phyloP scores from a whole-genome alignment of 2,888 invertebrate species.

The Drosophila nr. perissopoda region DNA sequence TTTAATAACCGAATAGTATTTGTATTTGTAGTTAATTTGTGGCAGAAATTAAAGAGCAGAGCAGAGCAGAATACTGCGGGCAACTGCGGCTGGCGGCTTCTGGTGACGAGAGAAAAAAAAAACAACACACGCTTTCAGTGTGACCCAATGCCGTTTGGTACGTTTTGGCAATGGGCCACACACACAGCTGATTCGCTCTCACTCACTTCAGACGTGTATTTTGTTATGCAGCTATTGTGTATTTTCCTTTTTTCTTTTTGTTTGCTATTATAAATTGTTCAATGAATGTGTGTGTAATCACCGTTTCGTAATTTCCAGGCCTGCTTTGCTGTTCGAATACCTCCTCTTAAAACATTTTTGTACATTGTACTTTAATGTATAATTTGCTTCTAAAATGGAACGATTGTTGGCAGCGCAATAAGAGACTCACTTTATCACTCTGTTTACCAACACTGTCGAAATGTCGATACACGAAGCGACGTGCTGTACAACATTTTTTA shows the following conservation, averaged over 20 bases:
- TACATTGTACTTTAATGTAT: constrained; percentile 63
- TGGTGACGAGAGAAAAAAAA: constrained; percentile 42
- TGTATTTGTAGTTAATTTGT: constrained; percentile 16
- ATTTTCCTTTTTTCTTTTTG: background rate
- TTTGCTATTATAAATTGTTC: constrained; percentile 12
- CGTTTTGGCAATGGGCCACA: constrained; percentile 36
- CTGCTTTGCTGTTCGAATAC: constrained; percentile 76
- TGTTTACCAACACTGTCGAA: constrained; percentile 32
- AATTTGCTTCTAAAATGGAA: constrained; percentile 23
- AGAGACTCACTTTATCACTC: background rate
- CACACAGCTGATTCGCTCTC: constrained; percentile 56
- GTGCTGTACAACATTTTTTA: background rate
- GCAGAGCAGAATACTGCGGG: constrained; percentile 38
- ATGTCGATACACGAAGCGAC: constrained; percentile 13
- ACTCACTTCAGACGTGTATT: constrained; percentile 13
- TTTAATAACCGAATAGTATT: constrained; percentile 23
- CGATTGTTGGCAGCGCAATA: constrained; percentile 15
- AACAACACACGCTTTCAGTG: constrained; percentile 60
- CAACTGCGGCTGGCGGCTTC: constrained; percentile 58
- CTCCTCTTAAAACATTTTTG: constrained; percentile 76
- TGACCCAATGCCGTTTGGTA: constrained; percentile 54
- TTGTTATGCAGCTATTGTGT: constrained; percentile 38
- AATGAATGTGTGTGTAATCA: constrained; percentile 51
- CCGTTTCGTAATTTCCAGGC: constrained; percentile 82
- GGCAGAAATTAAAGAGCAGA: constrained; percentile 21